Conservation (phyloP, 2,113 vertebrate genomes). For the Sapajus apella region DNA sequence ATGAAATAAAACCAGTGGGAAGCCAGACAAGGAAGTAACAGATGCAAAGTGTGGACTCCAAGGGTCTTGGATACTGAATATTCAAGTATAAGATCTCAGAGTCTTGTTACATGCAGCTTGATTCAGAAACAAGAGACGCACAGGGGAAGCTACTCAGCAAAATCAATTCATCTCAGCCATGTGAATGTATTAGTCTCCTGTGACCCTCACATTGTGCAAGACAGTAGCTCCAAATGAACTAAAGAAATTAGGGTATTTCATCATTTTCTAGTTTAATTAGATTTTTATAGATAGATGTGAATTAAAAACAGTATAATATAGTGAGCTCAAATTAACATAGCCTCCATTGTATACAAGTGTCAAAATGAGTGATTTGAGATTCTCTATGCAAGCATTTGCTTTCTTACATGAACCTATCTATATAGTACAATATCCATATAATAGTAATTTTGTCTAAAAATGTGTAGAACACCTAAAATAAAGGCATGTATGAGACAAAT, state of each 20-base stretch:
- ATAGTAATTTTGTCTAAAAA: neutral
- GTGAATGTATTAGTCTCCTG: neutral
- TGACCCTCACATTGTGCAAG: neutral
- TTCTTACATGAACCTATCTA: neutral
- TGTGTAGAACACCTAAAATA: neutral
- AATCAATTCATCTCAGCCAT: neutral
- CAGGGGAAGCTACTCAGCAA: neutral
- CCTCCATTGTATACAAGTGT: neutral
- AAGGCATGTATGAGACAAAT: neutral
- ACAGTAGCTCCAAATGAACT: neutral
- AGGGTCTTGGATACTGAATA: neutral
- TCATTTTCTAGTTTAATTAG: neutral
- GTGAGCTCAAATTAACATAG: neutral
- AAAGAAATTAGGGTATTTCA: neutral
- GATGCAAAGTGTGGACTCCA: neutral
- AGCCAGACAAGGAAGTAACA: neutral
- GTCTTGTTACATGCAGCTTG: neutral
- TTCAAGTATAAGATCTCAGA: constrained; percentile 10
- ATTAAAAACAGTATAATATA: neutral
- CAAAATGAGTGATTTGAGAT: neutral
- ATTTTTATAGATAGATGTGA: neutral
- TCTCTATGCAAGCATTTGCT: neutral
- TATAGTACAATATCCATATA: neutral
- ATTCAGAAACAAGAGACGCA: constrained; percentile 46
- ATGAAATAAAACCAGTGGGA: constrained; percentile 19